These are phyloP conservation scores for Drosophila azteca DNA, from an alignment of 1,140 invertebrate genomes.

Conservation along the genomic window DNA sequence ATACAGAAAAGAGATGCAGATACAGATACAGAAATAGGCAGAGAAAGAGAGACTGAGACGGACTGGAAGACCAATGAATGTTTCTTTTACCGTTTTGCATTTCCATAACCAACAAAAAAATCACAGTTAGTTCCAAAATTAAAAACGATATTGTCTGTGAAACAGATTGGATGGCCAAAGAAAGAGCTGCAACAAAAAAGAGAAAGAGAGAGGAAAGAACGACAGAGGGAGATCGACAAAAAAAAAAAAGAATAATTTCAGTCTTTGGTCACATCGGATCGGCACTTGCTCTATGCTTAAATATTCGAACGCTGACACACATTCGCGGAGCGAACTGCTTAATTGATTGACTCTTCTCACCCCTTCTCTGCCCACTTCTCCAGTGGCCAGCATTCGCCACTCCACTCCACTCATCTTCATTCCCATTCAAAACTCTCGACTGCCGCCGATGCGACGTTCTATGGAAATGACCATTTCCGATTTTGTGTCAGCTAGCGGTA, in stretches of 20 bases:
- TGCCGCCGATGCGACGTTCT: constrained; percentile 46
- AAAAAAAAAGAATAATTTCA: neutral
- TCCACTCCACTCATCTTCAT: constrained; percentile 31
- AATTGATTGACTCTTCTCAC: constrained; percentile 65
- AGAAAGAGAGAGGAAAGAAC: neutral
- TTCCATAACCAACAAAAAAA: constrained; percentile 72
- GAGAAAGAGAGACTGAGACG: constrained; percentile 5
- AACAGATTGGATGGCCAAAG: neutral
- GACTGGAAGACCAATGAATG: constrained; percentile 22
- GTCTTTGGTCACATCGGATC: constrained; percentile 30
- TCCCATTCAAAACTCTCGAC: constrained; percentile 66
- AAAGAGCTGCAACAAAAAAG: neutral
- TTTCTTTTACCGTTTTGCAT: constrained; percentile 74
- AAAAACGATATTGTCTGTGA: constrained; percentile 45
- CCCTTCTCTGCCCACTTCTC: neutral
- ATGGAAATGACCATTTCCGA: constrained; percentile 70
- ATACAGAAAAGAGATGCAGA: neutral
- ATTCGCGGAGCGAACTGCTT: constrained; percentile 60
- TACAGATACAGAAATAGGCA: neutral
- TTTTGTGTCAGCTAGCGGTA: constrained; percentile 78
- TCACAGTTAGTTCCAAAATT: constrained; percentile 67
- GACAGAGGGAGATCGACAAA: constrained; percentile 3
- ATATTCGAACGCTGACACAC: constrained; percentile 71
- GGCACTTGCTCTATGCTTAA: constrained; percentile 63
- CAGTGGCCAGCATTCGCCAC: constrained; percentile 6